These are phyloP conservation scores for Ceramica pisi DNA, from an alignment of 2,888 invertebrate species.

Conservation along the genomic window DNA sequence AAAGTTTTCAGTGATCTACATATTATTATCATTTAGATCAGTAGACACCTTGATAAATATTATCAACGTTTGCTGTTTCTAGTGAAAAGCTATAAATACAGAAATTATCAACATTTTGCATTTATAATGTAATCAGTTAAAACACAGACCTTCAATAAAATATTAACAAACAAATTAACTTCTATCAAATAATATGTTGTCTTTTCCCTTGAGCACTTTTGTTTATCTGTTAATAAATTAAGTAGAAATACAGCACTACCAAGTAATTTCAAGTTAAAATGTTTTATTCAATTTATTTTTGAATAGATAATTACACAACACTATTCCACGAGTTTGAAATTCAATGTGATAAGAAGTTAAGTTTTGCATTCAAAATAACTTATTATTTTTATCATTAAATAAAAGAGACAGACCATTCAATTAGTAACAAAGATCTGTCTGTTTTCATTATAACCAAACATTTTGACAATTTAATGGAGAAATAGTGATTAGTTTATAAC, in stretches of 20 bases:
- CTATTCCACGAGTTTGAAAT: neutral
- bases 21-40: constrained; percentile 34
- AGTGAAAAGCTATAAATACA: constrained; percentile 25
- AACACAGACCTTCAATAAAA: constrained; percentile 18
- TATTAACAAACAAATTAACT: neutral
- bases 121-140: constrained; percentile 43
- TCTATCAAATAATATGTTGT: constrained; percentile 7
- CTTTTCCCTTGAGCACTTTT: neutral
- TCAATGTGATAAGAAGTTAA: neutral
- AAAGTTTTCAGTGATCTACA: constrained; percentile 18
- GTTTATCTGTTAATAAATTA: constrained; percentile 5
- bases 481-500: constrained; percentile 5
- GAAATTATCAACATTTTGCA: constrained; percentile 24
- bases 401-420: neutral
- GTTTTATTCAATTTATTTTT: neutral
- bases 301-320: neutral
- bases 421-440: constrained; percentile 6
- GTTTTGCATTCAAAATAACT: neutral
- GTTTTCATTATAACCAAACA: neutral
- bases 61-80: constrained; percentile 31
- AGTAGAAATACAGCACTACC: neutral
- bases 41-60: constrained; percentile 21
- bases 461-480: neutral
- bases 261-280: neutral
- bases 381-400: neutral